Evolutionary conservation across 2,113 vertebrate species (phyloP).

Genomic region (Xerus inauris): DNA sequence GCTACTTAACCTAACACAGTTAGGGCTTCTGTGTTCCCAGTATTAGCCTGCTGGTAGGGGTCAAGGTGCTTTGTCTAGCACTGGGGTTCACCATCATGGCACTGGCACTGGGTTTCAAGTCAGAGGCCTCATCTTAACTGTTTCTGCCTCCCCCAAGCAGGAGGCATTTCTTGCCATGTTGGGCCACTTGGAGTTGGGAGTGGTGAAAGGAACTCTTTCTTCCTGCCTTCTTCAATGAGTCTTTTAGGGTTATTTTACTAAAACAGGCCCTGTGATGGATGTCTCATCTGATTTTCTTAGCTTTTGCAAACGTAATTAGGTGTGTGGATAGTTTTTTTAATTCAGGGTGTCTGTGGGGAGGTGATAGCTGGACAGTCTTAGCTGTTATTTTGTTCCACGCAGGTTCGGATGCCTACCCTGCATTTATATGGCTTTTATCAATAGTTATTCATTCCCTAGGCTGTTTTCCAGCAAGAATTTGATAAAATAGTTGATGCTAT

Average conservation of each 20-base stretch:
- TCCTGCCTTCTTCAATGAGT: background rate
- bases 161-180: background rate
- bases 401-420: background rate
- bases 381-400: background rate
- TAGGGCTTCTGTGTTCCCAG: background rate
- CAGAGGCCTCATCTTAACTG: background rate
- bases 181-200: background rate
- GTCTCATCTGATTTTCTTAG: background rate
- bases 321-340: background rate
- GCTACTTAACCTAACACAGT: background rate
- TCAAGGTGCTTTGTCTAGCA: background rate
- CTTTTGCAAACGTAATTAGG: background rate
- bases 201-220: background rate
- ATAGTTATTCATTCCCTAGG: background rate
- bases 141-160: background rate
- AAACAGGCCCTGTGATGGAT: background rate
- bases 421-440: background rate
- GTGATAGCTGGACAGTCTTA: background rate
- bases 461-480: background rate
- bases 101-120: background rate
- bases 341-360: background rate
- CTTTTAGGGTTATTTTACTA: background rate
- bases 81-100: background rate
- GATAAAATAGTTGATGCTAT: background rate
- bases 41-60: background rate